Evolutionary conservation across 2,888 invertebrate species (phyloP), one percentile per base, ranked within the genome.

Genomic region (Apoderus coryli): DNA sequence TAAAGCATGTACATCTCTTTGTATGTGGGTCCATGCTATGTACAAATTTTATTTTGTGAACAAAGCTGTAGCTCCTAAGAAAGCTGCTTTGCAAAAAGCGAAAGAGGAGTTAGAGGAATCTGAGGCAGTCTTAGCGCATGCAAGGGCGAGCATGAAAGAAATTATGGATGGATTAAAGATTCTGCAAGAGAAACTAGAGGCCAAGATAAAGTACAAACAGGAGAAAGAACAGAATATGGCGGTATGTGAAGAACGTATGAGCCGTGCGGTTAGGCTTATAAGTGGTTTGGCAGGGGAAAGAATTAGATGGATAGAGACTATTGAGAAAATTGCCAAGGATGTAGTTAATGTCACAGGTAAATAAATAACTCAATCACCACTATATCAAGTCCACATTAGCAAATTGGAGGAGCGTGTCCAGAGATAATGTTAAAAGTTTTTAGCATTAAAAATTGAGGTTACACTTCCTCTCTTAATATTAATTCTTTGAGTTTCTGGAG

Each of bases 11-110:
- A 74, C 72, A 39, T 80, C 79, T 1, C 61, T 88, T 2, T 88
- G 88, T 47, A 76, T 82, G 65, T 88, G 88, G 88, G 75, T 89
- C 15, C 78, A 84, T 44, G 92, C 92, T 0, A 86, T 93, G 76
- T 92, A 80, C 57, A 76, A 86, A 51, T 93, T 84, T 56, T 90
- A 90, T 53, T 77, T 79, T 50, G 86, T 90, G 1, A 85, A 85
- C 47, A 66, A 71, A 42, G 65, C 64, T 4, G 85, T 88, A 0
- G 81, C 78, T 0, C 93, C 93, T 0, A 95, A 95, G 59, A 86
- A 88, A 58, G 76, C 72, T 2, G 82, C 85, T 3, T 60, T 92
- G 14, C 68, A 67, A 0, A 64, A 65, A 15, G 90, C 92, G 1
- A 73, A 72, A 26, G 61, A 60, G 7, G 73, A 75, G n/a, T 59